Percentiles rank a stretch among this genome's conserved stretches.
Conservation (phyloP, 2,797 vertebrate genomes). For the Paedocypris micromegethes region DNA sequence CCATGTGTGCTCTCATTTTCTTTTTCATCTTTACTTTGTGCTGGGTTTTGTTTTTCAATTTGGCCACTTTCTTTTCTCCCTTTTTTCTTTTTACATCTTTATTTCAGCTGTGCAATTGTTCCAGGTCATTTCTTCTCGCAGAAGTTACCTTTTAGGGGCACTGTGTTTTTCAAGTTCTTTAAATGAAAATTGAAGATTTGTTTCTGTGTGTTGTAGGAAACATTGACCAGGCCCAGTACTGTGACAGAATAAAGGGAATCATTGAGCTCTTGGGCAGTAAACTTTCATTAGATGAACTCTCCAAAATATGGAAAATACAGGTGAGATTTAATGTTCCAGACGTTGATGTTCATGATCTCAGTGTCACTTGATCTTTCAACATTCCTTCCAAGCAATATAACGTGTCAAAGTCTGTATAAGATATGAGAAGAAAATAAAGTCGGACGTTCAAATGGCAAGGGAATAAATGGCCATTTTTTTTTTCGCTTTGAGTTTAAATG, state of each 20-base stretch:
- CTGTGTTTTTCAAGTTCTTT: background rate
- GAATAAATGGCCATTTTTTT: background rate
- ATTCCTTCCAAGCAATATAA: background rate
- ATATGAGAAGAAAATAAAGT: background rate
- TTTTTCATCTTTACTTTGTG: background rate
- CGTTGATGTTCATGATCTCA: background rate
- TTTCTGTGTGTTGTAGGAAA: constrained; percentile 72
- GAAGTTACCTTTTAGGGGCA: background rate
- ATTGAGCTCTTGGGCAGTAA: constrained; percentile 98
- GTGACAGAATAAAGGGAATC: constrained; percentile 98
- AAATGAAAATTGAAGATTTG: background rate
- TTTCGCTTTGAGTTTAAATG: too few relatives aligned
- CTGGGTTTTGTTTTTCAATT: background rate
- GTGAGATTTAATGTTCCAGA: constrained; percentile 52
- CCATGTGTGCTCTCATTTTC: constrained; percentile 1
- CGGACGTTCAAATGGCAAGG: background rate
- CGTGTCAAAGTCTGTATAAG: background rate
- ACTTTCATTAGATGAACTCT: constrained; percentile 92
- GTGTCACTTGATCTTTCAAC: background rate
- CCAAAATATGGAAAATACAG: constrained; percentile 99
- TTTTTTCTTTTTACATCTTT: constrained; percentile 13
- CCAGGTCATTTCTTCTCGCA: background rate
- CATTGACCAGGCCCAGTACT: constrained; percentile 98
- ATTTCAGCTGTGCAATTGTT: background rate
- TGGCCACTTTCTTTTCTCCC: background rate